Percentiles rank a stretch among this genome's conserved stretches.
Evolutionary conservation across 1,140 invertebrate genomes (phyloP).

Genomic region (Lerema accius): DNA sequence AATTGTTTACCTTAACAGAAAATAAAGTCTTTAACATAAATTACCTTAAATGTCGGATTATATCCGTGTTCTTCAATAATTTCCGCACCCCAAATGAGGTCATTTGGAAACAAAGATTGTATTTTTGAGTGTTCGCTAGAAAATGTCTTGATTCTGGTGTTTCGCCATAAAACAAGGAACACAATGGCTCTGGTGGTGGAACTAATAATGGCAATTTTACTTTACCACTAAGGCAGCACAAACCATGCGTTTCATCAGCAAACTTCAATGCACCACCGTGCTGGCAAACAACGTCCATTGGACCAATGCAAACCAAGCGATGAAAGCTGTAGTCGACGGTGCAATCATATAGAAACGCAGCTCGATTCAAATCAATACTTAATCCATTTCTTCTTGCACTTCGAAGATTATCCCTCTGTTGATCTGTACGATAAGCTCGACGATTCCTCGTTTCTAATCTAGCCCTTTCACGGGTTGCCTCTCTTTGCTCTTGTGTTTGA

Average conservation of each 20-base stretch:
- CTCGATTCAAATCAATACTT: constrained; percentile 35
- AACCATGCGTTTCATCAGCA: constrained; percentile 1
- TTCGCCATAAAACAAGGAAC: constrained; percentile 35
- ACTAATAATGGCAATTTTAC: constrained; percentile 18
- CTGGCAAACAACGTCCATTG: constrained; percentile 13
- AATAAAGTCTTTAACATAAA: background rate
- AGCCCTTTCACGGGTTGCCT: constrained; percentile 59
- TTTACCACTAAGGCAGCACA: constrained; percentile 22
- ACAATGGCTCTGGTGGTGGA: constrained; percentile 39
- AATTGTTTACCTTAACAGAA: background rate
- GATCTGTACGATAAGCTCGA: constrained; percentile 40
- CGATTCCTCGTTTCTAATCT: constrained; percentile 52
- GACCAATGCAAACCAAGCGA: constrained; percentile 34
- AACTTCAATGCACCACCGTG: constrained; percentile 24
- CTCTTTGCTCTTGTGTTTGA: constrained; percentile 36
- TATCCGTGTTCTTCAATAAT: background rate
- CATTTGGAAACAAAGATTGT: constrained; percentile 36
- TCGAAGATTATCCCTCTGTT: constrained; percentile 49
- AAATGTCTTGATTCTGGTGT: constrained; percentile 43
- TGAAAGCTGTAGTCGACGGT: constrained; percentile 56
- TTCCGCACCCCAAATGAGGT: background rate
- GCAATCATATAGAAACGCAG: constrained; percentile 55
- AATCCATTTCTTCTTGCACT: constrained; percentile 41
- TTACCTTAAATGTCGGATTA: constrained; percentile 10
- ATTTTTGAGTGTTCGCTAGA: constrained; percentile 44